Conservation (phyloP, 2,888 invertebrate genomes). For the Habroteleia sp. region DNA sequence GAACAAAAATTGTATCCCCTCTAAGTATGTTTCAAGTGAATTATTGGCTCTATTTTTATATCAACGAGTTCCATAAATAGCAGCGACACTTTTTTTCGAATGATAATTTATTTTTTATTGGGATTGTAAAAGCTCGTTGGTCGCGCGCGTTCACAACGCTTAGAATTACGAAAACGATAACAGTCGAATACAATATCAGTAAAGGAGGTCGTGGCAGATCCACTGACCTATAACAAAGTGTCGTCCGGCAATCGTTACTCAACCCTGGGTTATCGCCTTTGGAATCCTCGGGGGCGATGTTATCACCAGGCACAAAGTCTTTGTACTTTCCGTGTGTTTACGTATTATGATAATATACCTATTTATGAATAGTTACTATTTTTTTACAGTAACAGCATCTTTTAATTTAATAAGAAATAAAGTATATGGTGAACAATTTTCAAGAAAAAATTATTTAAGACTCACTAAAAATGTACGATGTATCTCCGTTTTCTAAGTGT, state of each 20-base stretch:
- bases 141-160: conserved; percentile 12
- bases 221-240: conserved; percentile 62
- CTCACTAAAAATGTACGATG: no score
- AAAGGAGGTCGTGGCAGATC: conserved; percentile 59
- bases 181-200: conserved; percentile 41
- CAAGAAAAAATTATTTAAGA: no score
- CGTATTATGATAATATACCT: conserved; percentile 11
- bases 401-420: no score
- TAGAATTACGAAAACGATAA: conserved; percentile 39
- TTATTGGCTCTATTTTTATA: background rate
- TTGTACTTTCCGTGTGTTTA: conserved; percentile 31
- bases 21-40: background rate
- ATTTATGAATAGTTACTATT: no score
- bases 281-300: conserved; percentile 45
- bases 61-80: conserved; percentile 3
- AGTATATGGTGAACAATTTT: no score
- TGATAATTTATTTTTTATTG: conserved; percentile 14
- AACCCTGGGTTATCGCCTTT: conserved; percentile 47
- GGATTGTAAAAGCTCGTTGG: conserved; percentile 6
- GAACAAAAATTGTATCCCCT: no score
- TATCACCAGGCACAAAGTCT: conserved; percentile 42
- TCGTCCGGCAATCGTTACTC: conserved; percentile 51
- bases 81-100: conserved; percentile 7
- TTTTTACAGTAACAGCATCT: no score
- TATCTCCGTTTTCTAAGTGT: no score